Percentiles rank a stretch among this genome's conserved stretches.
phyloP scores from a whole-genome alignment of 2,888 invertebrate species.

The Heliconius ismenius region DNA sequence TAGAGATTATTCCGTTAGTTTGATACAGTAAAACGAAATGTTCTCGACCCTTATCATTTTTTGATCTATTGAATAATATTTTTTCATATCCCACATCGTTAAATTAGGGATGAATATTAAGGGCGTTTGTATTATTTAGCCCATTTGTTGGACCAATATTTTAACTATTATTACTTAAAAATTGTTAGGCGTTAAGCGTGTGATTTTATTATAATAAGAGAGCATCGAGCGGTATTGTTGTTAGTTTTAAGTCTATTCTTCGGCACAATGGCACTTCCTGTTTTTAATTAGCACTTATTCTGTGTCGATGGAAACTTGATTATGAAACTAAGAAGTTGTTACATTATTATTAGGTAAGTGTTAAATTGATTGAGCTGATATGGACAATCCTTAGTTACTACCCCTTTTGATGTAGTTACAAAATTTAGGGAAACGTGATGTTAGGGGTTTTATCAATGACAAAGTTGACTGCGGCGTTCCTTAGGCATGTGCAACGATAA shows the following conservation, averaged over 20 bases:
- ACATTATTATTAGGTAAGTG: constrained; percentile 82
- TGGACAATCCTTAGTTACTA: constrained; percentile 82
- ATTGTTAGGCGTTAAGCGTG: constrained; percentile 82
- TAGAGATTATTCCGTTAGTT: constrained; percentile 78
- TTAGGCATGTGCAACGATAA: constrained; percentile 57
- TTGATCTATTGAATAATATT: constrained; percentile 82
- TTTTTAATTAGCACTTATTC: constrained; percentile 82
- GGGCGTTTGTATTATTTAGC: constrained; percentile 83
- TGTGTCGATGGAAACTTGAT: constrained; percentile 81
- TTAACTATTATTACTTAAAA: constrained; percentile 82
- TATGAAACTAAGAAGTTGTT: constrained; percentile 80
- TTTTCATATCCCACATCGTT: constrained; percentile 82
- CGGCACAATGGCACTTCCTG: constrained; percentile 82
- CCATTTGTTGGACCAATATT: constrained; percentile 83
- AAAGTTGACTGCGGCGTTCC: constrained; percentile 79
- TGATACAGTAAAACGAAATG: constrained; percentile 70
- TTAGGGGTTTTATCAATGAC: constrained; percentile 82
- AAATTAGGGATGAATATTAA: constrained; percentile 82
- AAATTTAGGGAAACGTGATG: constrained; percentile 79
- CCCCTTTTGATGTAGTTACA: constrained; percentile 75
- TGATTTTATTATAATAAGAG: constrained; percentile 81
- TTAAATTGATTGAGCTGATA: constrained; percentile 80
- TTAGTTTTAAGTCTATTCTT: constrained; percentile 80
- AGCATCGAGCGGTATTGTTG: constrained; percentile 81
- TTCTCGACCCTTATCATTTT: constrained; percentile 81